Evolutionary conservation across 2,888 invertebrate genomes (phyloP), one percentile per base, ranked within the genome.

Genomic region (Calliopum simillimum): DNA sequence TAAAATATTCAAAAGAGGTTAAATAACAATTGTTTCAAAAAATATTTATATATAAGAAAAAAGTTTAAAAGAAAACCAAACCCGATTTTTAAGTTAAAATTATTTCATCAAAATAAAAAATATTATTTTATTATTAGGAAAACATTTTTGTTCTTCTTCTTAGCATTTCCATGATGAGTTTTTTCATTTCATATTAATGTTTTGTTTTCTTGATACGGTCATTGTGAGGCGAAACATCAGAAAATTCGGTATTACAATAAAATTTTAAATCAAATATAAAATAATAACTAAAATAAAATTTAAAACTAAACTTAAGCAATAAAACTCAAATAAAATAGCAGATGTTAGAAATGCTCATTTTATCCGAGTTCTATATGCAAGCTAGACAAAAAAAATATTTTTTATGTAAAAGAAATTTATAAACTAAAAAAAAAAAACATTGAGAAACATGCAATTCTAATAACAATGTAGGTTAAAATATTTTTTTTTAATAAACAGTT

Each of bases 221-320:
- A 73, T 76, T 84, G 85, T 86, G 86, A 86, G 86, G 86, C 85
- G 86, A 84, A 85, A 84, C 86, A 86, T 86, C 82, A 82, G 84
- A 86, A 85, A 86, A 85, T 84, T 86, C 84, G 85, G 86, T 81
- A 85, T 86, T 84, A 86, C 86, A 86, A 82, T 81, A 78, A 76
- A 73, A 77, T 76, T 76, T 75, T 74, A 76, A 74, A 75, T 74
- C 73, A 74, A 71, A 73, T 74, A n/a, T 71, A 75, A 74, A 75
- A 75, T 73, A 77, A 79, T 78, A 80, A 78, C 77, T 76, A 79
- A 76, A 76, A 76, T 79, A 76, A 77, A 75, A 74, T 74, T 78
- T 76, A 79, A 82, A 82, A 74, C 79, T 79, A 79, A 79, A 80
- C 76, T 75, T 68, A 58, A 56, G 21, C 59, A 47, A 65, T 49